These are phyloP conservation scores for Antedon mediterranea DNA, from an alignment of 53 echinoderm and acorn worm genomes.

Conservation along the genomic window DNA sequence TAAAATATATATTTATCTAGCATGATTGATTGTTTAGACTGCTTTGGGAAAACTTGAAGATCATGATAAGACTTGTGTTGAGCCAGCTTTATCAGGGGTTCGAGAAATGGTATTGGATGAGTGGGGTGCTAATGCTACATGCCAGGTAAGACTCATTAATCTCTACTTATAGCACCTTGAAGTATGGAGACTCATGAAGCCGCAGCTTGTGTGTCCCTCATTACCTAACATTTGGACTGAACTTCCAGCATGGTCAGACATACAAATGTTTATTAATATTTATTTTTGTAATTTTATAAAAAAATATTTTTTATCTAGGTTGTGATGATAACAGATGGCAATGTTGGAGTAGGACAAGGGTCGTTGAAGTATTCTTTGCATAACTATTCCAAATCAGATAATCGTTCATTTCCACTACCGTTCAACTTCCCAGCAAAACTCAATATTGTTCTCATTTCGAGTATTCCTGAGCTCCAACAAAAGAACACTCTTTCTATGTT, in stretches of 20 bases:
- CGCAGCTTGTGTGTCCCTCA: too few relatives aligned
- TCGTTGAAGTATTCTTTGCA: constrained; percentile 45
- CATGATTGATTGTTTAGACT: constrained; percentile 28
- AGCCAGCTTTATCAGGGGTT: constrained; percentile 36
- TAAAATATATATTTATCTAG: neutral
- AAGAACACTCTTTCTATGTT: constrained; percentile 27
- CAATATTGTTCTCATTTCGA: constrained; percentile 51
- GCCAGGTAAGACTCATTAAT: too few relatives aligned
- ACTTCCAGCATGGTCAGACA: too few relatives aligned
- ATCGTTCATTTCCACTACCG: constrained; percentile 30
- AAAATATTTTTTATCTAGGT: constrained; percentile 24
- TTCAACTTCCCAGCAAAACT: constrained; percentile 54
- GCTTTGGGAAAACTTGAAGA: constrained; percentile 37
- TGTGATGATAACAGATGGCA: constrained; percentile 77
- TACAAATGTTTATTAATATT: too few relatives aligned
- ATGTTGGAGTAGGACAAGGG: constrained; percentile 64
- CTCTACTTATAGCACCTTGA: too few relatives aligned
- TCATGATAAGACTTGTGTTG: constrained; percentile 52
- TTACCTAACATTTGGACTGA: too few relatives aligned
- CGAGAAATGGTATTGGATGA: constrained; percentile 59
- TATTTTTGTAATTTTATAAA: too few relatives aligned
- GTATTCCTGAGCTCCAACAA: constrained; percentile 48
- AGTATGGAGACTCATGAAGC: too few relatives aligned
- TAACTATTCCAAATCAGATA: constrained; percentile 21
- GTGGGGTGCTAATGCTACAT: constrained; percentile 60